These are phyloP conservation scores for Diachrysia chrysitis DNA, from an alignment of 2,888 invertebrate species.

Conservation along the genomic window DNA sequence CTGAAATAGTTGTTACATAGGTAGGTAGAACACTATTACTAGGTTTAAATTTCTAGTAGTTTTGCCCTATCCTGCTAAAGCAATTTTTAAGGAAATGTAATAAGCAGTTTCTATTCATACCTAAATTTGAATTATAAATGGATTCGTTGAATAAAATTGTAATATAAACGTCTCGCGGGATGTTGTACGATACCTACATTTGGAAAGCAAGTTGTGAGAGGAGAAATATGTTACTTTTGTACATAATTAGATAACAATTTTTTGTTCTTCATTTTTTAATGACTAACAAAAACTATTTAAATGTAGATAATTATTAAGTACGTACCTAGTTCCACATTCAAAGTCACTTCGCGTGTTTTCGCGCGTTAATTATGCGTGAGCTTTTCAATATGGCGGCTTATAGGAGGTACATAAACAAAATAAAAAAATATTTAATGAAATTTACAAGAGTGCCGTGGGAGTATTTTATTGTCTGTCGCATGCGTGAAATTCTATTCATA, in stretches of 20 bases:
- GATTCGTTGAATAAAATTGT: conserved; percentile 35
- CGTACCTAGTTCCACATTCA: neutral
- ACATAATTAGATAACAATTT: neutral
- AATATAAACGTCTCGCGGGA: conserved; percentile 38
- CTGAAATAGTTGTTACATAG: conserved; percentile 3
- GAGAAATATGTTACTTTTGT: conserved; percentile 2
- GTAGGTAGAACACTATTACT: neutral
- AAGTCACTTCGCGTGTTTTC: conserved; percentile 10
- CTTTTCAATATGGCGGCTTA: conserved; percentile 27
- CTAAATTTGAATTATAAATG: conserved; percentile 34
- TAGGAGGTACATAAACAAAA: conserved; percentile 15
- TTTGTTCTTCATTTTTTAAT: no score
- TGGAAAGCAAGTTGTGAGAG: conserved; percentile 15
- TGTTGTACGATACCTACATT: conserved; percentile 13
- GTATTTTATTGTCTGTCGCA: conserved; percentile 36
- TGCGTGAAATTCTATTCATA: conserved; percentile 37
- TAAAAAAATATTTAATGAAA: conserved; percentile 16
- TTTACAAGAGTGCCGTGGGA: conserved; percentile 29
- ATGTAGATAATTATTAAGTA: no score
- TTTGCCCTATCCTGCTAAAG: conserved; percentile 12
- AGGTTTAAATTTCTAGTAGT: conserved; percentile 7
- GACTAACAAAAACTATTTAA: no score
- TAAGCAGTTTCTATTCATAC: conserved; percentile 27
- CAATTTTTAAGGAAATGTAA: conserved; percentile 15
- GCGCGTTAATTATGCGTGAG: conserved; percentile 23